phyloP scores from a whole-genome alignment of 2,113 vertebrate species.

The Phalacrocorax pelagicus region DNA sequence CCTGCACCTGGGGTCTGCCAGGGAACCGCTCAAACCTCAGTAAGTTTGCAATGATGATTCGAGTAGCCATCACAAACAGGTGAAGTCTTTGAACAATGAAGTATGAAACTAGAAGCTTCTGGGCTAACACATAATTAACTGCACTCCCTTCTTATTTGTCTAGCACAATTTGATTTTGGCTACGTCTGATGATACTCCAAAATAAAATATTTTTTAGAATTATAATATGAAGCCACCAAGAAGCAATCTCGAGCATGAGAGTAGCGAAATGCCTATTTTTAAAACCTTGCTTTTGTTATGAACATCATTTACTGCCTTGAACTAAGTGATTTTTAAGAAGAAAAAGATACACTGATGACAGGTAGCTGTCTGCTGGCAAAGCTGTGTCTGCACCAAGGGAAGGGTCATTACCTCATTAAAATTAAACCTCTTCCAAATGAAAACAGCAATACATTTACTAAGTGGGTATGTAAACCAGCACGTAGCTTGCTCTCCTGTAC shows the following conservation, averaged over 20 bases:
- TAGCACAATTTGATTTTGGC: neutral
- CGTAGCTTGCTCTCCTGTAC: neutral
- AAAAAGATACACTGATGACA: neutral
- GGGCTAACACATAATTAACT: neutral
- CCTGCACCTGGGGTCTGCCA: neutral
- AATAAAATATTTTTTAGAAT: neutral
- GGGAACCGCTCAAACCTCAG: neutral
- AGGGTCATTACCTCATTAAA: neutral
- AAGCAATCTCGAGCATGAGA: neutral
- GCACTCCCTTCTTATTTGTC: neutral
- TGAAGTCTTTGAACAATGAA: neutral
- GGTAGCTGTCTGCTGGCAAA: neutral
- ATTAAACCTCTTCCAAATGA: neutral
- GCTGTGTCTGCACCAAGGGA: neutral
- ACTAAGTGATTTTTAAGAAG: neutral
- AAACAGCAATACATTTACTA: neutral
- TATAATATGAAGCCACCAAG: neutral
- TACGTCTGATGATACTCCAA: neutral
- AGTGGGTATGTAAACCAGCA: neutral
- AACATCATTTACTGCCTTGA: neutral
- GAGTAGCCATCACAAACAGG: neutral
- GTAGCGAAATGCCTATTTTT: neutral
- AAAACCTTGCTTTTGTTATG: neutral
- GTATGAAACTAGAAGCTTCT: neutral
- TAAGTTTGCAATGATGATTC: neutral